phyloP scores from a whole-genome alignment of 2,888 invertebrate species.

The Campoletis raptor region DNA sequence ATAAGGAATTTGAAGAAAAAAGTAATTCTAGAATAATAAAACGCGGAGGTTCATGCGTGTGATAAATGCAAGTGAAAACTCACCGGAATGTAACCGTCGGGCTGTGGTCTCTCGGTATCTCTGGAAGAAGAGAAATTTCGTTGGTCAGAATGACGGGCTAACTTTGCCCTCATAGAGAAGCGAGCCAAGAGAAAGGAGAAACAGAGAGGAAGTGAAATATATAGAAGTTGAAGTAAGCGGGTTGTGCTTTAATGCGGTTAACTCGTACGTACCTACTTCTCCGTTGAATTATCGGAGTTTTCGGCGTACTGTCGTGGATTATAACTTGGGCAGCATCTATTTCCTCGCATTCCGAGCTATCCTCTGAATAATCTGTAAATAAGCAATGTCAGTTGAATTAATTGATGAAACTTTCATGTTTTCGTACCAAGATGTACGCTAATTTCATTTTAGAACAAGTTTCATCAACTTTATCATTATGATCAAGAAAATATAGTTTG shows the following conservation, averaged over 20 bases:
- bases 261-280: slow-evolving; percentile 78
- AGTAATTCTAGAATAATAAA: slow-evolving; percentile 16
- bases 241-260: slow-evolving; percentile 62
- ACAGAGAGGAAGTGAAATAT: slow-evolving; percentile 20
- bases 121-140: slow-evolving; percentile 77
- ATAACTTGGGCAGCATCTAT: slow-evolving; percentile 92
- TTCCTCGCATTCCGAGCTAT: slow-evolving; percentile 87
- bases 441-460: slow-evolving; percentile 14
- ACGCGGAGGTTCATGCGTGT: slow-evolving; percentile 4
- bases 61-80: slow-evolving; percentile 73
- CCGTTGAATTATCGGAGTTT: slow-evolving; percentile 89
- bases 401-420: slow-evolving; percentile 36
- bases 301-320: slow-evolving; percentile 92
- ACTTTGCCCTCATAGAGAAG: slow-evolving; percentile 63
- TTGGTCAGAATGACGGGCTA: slow-evolving; percentile 74
- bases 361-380: slow-evolving; percentile 73
- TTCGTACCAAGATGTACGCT: background rate
- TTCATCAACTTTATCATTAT: slow-evolving; percentile 2
- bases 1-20: background rate
- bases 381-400: slow-evolving; percentile 48
- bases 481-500: background rate
- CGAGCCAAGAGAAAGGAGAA: slow-evolving; percentile 16
- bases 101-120: slow-evolving; percentile 81
- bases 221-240: slow-evolving; percentile 26
- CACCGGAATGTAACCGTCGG: slow-evolving; percentile 84